phyloP scores from a whole-genome alignment of 2,888 invertebrate genomes.

The Trachelus iudaicus region DNA sequence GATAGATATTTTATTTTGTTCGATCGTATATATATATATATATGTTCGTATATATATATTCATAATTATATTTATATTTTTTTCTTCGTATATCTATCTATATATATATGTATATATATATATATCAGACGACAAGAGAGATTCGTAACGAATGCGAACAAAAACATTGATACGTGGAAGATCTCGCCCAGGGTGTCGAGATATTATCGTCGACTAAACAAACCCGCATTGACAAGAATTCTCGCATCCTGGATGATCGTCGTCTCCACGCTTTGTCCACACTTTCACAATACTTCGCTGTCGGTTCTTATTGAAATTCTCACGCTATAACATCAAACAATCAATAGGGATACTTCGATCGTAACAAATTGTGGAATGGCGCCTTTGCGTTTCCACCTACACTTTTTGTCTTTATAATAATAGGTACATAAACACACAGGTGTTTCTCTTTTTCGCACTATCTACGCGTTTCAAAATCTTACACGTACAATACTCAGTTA shows the following conservation, averaged over 20 bases:
- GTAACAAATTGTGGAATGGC: slow-evolving; percentile 51
- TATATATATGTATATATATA: slow-evolving; percentile 18
- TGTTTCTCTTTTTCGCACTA: slow-evolving; percentile 41
- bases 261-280: slow-evolving; percentile 30
- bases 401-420: neutral
- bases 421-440: slow-evolving; percentile 29
- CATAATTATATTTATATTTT: slow-evolving; percentile 45
- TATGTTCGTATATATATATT: slow-evolving; percentile 11
- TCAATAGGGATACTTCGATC: slow-evolving; percentile 59
- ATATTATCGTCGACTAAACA: neutral
- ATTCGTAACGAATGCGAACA: slow-evolving; percentile 15
- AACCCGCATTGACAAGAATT: neutral
- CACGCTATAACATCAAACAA: slow-evolving; percentile 55
- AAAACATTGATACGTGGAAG: slow-evolving; percentile 7
- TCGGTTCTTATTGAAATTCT: slow-evolving; percentile 48
- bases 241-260: slow-evolving; percentile 4
- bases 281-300: slow-evolving; percentile 34
- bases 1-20: slow-evolving; percentile 60
- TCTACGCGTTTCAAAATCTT: slow-evolving; percentile 26
- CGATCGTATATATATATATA: slow-evolving; percentile 26
- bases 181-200: neutral
- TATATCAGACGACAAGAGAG: slow-evolving; percentile 32
- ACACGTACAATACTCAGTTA: neutral
- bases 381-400: slow-evolving; percentile 21
- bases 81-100: slow-evolving; percentile 25